phyloP scores from a whole-genome alignment of 2,797 vertebrate genomes.

The Cheirogaleus major region DNA sequence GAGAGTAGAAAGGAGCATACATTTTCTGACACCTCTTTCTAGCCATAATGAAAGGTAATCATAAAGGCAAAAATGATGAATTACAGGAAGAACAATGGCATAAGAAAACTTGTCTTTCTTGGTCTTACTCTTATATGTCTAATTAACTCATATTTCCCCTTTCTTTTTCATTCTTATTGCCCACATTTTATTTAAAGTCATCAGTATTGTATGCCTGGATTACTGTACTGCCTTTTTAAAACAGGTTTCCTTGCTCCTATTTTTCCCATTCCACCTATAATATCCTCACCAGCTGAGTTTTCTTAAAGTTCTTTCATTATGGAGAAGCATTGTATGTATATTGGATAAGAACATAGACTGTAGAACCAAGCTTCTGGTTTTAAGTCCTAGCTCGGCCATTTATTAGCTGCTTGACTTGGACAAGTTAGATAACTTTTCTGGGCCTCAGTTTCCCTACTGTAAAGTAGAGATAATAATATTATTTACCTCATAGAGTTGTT shows the following conservation, averaged over 20 bases:
- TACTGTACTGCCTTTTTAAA: not conserved
- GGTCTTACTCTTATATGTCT: not conserved
- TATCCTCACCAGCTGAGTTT: not conserved
- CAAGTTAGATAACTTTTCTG: not conserved
- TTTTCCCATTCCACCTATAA: not conserved
- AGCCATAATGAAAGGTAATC: slow-evolving; percentile 46
- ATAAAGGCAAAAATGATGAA: slow-evolving; percentile 32
- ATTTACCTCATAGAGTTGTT: slow-evolving; percentile 1
- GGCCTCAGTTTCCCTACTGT: not conserved
- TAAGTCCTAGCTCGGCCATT: not conserved
- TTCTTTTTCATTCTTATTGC: slow-evolving; percentile 10
- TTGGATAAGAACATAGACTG: not conserved
- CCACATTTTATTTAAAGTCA: slow-evolving; percentile 16
- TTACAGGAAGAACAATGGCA: not conserved
- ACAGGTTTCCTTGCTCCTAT: not conserved
- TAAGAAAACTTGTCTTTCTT: slow-evolving; percentile 32
- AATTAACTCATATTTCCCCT: not conserved
- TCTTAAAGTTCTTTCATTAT: slow-evolving; percentile 1
- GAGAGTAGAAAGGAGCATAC: not conserved
- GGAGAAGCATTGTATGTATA: not conserved
- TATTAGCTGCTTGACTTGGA: not conserved
- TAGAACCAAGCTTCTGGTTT: not conserved
- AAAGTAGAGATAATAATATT: slow-evolving; percentile 1
- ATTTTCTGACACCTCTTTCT: slow-evolving; percentile 53
- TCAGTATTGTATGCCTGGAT: not conserved